Conservation (phyloP, 2,888 invertebrate genomes). For the Drosophila anomalata region DNA sequence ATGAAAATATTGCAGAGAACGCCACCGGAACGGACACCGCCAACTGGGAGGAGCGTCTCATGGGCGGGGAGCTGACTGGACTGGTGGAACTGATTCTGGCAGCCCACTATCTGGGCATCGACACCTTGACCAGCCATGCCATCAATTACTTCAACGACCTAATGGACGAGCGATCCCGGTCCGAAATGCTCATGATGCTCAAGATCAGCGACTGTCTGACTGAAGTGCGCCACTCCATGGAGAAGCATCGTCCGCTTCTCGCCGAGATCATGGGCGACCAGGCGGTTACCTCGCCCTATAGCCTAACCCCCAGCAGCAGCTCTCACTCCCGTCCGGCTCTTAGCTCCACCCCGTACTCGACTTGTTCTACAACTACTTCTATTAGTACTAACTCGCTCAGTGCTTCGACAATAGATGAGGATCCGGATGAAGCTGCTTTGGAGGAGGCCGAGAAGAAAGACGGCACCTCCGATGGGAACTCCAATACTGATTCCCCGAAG, state of each 20-base stretch:
- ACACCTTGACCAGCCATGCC: slow-evolving; percentile 39
- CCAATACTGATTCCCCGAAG: background rate
- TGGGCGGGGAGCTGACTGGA: slow-evolving; percentile 18
- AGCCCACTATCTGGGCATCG: slow-evolving; percentile 44
- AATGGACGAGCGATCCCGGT: slow-evolving; percentile 12
- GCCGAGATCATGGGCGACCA: background rate
- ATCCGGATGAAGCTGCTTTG: too few species aligned
- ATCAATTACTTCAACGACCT: slow-evolving; percentile 32
- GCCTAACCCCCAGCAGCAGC: background rate
- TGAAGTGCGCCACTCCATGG: background rate
- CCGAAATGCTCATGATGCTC: background rate
- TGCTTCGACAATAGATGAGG: too few species aligned
- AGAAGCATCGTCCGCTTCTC: background rate
- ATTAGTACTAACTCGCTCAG: too few species aligned
- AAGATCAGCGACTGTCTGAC: background rate
- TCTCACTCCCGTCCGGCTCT: too few species aligned
- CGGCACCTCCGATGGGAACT: too few species aligned
- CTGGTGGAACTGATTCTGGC: slow-evolving; percentile 49
- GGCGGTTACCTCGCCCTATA: background rate
- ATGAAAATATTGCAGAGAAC: slow-evolving; percentile 2
- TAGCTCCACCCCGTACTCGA: background rate
- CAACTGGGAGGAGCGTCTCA: slow-evolving; percentile 48
- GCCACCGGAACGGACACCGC: background rate
- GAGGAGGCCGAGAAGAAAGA: too few species aligned
- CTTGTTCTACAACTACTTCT: background rate